Evolutionary conservation across 30 jellyfish, hydroid and myxozoan species (phyloP).

Genomic region (Hydractinia echinata): DNA sequence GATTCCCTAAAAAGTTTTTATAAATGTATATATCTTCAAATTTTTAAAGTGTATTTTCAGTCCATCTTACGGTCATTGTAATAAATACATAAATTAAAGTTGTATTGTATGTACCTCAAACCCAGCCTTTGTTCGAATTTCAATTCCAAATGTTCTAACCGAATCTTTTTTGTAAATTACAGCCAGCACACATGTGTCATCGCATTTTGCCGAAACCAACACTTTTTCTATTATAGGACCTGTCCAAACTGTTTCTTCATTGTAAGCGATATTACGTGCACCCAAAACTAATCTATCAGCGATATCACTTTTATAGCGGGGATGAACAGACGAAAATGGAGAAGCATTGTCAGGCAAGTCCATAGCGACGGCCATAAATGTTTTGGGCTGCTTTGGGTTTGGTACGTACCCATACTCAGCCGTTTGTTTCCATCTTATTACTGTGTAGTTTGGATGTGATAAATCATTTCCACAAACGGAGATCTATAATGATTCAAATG

Average conservation of each 20-base stretch:
- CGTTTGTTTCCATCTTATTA: conserved; percentile 39
- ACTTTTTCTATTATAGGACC: conserved; percentile 37
- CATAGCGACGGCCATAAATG: conserved; percentile 59
- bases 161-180: conserved; percentile 26
- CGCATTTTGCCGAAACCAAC: neutral
- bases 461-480: neutral
- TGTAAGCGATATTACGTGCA: conserved; percentile 27
- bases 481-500: too few species aligned
- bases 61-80: too few species aligned
- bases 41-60: too few species aligned
- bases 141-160: conserved; percentile 22
- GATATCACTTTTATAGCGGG: conserved; percentile 52
- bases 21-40: too few species aligned
- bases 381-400: conserved; percentile 28
- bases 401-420: conserved; percentile 50
- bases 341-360: conserved; percentile 46
- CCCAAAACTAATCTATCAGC: conserved; percentile 41
- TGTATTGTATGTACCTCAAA: conserved; percentile 34
- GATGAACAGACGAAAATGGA: conserved; percentile 46
- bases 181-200: neutral
- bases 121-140: conserved; percentile 11
- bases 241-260: conserved; percentile 30
- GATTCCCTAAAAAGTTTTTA: too few species aligned
- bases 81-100: too few species aligned
- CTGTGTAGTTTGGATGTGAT: conserved; percentile 14